Base-by-base conservation (phyloP, 2,888 invertebrate genomes). In the Parnassius glacialis region DNA sequence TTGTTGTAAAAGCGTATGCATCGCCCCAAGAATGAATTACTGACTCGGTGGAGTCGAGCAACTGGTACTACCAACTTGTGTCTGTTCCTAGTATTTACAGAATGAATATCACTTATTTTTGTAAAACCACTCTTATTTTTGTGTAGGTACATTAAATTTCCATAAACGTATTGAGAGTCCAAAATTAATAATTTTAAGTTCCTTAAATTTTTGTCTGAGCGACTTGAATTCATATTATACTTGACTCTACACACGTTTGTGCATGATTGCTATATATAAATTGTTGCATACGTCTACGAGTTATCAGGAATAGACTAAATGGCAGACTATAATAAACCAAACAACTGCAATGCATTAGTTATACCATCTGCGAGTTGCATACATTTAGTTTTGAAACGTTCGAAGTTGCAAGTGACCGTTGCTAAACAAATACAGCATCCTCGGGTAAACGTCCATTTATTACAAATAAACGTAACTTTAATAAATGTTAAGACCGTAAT, bases 221-320 rank as follows among this genome's bases (percentile, higher is more conserved):
- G 16, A 16, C 1, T 16, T 16, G 16, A 54, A 54, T 34, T 34
- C 5, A 34, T 34, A 34, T 34, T 34, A 34, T 34, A 34, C 34
- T 34, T 34, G 34, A 34, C 34, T 34, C 34, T 34, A 34, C 34
- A 34, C 34, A 34, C 34, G 34, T 34, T 5, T 34, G 34, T 41
- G 44, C 44, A 43, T 44, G 7, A 51, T 51, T 57, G 52, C 47
- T 56, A 13, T 52, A 51, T 43, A 20, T 9, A 44, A 54, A 7
- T 34, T 12, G 44, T n/a, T 25, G 44, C 34, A 34, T 34, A 34
- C 52, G 62, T 50, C 78, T 80, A 73, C 72, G 70, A 67, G 57
- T 66, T 67, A 67, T 73, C 75, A 71, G 72, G 71, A 82, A 81
- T 81, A 82, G 77, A 78, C 70, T 71, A 77, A 79, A 79, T 80